These are phyloP conservation scores for Trachemys scripta DNA, from an alignment of 2,113 vertebrate genomes.

Conservation along the genomic window DNA sequence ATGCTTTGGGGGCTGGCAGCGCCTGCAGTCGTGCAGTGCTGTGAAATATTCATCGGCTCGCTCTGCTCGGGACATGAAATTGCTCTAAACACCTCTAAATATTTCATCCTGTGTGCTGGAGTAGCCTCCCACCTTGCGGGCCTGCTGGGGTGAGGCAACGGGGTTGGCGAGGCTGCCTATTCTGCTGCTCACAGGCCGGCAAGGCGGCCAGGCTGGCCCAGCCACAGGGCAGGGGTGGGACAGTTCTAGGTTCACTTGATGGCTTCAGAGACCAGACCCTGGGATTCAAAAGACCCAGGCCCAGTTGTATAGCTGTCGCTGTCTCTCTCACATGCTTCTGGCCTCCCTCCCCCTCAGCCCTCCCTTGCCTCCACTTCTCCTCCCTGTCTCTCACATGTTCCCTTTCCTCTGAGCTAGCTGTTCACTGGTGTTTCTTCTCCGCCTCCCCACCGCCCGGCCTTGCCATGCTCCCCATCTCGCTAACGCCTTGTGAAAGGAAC, in stretches of 20 bases:
- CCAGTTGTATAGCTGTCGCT: accelerated
- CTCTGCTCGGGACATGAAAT: constrained; percentile 44
- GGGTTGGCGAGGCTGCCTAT: not conserved
- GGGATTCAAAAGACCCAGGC: not conserved
- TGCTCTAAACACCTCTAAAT: constrained; percentile 75
- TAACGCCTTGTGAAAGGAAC: accelerated
- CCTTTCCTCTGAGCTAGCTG: not conserved
- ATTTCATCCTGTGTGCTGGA: constrained; percentile 55
- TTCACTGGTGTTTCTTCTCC: not conserved
- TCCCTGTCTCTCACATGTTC: not conserved
- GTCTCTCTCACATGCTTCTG: not conserved
- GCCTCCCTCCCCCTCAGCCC: accelerated
- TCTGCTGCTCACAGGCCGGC: not conserved
- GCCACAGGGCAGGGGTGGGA: not conserved
- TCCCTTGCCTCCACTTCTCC: not conserved
- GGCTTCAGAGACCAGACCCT: not conserved
- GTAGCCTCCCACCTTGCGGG: not conserved
- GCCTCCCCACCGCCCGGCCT: not conserved
- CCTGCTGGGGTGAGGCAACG: not conserved
- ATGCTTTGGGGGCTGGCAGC: not conserved
- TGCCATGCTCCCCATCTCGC: not conserved
- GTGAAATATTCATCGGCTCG: constrained; percentile 59
- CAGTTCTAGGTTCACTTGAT: not conserved
- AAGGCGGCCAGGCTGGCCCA: not conserved
- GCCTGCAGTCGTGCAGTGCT: not conserved